Conservation (phyloP, 2,797 vertebrate species). For the Nyctibius grandis region DNA sequence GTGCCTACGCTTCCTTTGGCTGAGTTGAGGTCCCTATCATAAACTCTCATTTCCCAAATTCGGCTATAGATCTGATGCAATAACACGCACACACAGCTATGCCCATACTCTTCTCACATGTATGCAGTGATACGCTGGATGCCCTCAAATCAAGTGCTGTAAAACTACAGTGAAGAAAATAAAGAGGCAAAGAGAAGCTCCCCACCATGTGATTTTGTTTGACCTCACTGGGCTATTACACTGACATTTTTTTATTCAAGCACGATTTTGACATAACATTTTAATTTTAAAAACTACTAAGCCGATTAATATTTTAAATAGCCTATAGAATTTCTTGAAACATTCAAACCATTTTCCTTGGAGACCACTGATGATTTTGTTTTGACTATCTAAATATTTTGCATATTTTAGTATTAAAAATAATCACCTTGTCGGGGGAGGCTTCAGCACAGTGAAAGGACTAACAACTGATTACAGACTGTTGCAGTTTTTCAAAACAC, state of each 20-base stretch:
- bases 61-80: background rate
- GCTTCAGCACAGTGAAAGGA: fast-evolving
- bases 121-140: background rate
- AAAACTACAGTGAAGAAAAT: background rate
- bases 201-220: background rate
- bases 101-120: background rate
- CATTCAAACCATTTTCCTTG: background rate
- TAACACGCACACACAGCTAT: background rate
- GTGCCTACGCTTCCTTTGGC: background rate
- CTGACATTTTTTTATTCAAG: background rate
- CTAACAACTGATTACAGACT: background rate
- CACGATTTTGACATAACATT: background rate
- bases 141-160: background rate
- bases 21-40: background rate
- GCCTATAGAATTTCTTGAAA: background rate
- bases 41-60: background rate
- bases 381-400: background rate
- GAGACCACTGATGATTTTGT: background rate
- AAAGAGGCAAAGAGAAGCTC: background rate
- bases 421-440: background rate
- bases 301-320: background rate
- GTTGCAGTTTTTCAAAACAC: background rate
- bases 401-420: background rate
- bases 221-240: background rate
- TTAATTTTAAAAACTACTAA: background rate